Base-by-base conservation (phyloP, 2,797 vertebrate genomes). In the Myripristis murdjan region DNA sequence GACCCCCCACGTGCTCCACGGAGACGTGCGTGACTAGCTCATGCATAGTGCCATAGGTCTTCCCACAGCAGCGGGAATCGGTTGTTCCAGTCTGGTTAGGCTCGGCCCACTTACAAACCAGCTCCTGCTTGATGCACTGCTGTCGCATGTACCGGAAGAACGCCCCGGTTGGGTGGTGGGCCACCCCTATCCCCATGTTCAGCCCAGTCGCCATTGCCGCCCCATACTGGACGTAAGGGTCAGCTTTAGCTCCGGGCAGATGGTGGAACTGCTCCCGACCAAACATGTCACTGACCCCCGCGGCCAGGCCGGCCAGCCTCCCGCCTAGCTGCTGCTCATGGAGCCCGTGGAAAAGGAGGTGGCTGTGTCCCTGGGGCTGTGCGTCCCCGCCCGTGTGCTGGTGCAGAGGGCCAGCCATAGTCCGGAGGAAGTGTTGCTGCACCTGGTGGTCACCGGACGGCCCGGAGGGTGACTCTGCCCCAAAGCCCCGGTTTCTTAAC, bases 1-100 rank as follows among this genome's bases (percentile, higher is more conserved):
- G 95, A 53, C 96, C 96, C 43, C 96, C 96, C 58, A 97, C 95
- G 56, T 97, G 96, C 81, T 97, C 96, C 77, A 96, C 94, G 1
- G 96, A 95, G 87, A 97, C 95, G 75, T 97, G 96, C 85, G 95
- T 95, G 75, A 97, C 96, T 85, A 96, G 84, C 90, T 96, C 96
- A 75, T 97, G 96, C 96, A 97, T 96, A 89, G 95, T 96, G 87
- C 95, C 95, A 92, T 96, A 96, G 90, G 96, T 96, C 90, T 95
- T 95, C 84, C 94, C 95, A 91, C 96, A 97, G 85, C 93, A 93
- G 87, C 96, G 96, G 90, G 95, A 95, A 56, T 93, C 94, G 72
- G 90, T 95, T 79, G 83, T 95, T 75, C 84, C 72, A 47, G 95
- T 91, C 85, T 95, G 95, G 73, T 96, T 95, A 1, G 95, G 95